Evolutionary conservation across 2,797 vertebrate genomes (phyloP), one percentile per base, ranked within the genome.

Genomic region (Gouania willdenowi): DNA sequence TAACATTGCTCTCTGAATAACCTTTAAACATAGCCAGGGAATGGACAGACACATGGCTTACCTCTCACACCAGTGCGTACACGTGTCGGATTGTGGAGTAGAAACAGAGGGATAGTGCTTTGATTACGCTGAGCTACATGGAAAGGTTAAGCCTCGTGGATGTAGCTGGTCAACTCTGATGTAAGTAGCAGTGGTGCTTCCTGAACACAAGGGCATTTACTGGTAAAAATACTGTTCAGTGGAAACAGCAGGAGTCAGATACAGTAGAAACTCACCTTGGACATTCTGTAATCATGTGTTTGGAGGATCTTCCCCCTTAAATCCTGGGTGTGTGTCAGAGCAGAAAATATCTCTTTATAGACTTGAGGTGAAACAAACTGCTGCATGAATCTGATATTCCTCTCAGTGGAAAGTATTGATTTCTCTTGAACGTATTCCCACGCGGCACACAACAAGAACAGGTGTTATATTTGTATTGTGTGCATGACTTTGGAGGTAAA

Each of bases 391-490:
- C n/a, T 21, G 9, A 12, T 26, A 48, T 5, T 18, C 16, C 26
- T 55, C 51, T 60, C 39, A 12, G n/a, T 45, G 25, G 48, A 40
- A 77, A 41, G 51, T 62, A 73, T 75, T 49, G 71, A 71, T 75
- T 73, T 58, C 26, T 67, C 35, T 30, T 46, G 25, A 54, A 52
- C 37, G 38, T 30, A 43, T 40, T 73, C 66, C 57, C 57, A 35
- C 15, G 48, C 33, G 56, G 28, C 21, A 22, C 60, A 33, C 34
- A 41, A 40, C 18, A 10, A 59, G 24, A 8, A 38, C 41, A 48
- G 39, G 17, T 33, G 28, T 26, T 62, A 65, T 36, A 26, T 67
- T 53, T 57, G 36, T 66, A 50, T 19, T 43, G 33, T 21, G 8
- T 38, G 8, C 20, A 48, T 43, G 39, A 40, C 44, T 57, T 69